Base-by-base conservation (phyloP, 2,113 vertebrate genomes). In the Steatornis caripensis region DNA sequence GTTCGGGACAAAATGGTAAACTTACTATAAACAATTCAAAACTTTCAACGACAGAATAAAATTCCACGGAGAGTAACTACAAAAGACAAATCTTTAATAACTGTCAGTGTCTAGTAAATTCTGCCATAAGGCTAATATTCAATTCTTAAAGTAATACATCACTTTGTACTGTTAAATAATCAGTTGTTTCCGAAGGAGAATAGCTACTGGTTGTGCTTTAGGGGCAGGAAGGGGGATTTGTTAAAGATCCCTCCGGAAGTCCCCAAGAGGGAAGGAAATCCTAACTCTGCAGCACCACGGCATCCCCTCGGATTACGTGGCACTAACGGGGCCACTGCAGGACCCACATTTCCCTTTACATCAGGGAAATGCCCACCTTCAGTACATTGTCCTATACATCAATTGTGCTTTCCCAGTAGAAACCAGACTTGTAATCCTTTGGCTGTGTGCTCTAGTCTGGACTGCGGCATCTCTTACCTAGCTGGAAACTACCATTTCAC, bases 281-380 rank as follows among this genome's bases (percentile, higher is more conserved):
- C 66, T 26, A 46, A 60, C 0, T 48, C 65, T 39, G 71, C 83
- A 79, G 66, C 30, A 72, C 27, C 53, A 18, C 1, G 4, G 9
- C 57, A 88, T 7, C 34, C 34, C n/a, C 32, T 34, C 0, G 1
- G 58, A 16, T 9, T 64, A 34, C 2, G 2, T 2, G 39, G 43
- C 61, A 43, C 34, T 22, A 60, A 3, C 0, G 1, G 13, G 36
- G 43, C 30, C 37, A 26, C 0, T 0, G 27, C 34, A 81, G 46
- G n/a, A 70, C 37, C 24, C 26, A 9, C 15, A 4, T 7, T 60
- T 43, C 60, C 58, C 37, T 74, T 12, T 30, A 10, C 21, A 39
- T 4, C 26, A 60, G 26, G 21, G 39, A 64, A 86, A 77, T 8
- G 17, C 20, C 49, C 55, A 58, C 29, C 19, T 32, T 15, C 55